phyloP scores from a whole-genome alignment of 2,797 vertebrate species.

The Neomorphus geoffroyi region DNA sequence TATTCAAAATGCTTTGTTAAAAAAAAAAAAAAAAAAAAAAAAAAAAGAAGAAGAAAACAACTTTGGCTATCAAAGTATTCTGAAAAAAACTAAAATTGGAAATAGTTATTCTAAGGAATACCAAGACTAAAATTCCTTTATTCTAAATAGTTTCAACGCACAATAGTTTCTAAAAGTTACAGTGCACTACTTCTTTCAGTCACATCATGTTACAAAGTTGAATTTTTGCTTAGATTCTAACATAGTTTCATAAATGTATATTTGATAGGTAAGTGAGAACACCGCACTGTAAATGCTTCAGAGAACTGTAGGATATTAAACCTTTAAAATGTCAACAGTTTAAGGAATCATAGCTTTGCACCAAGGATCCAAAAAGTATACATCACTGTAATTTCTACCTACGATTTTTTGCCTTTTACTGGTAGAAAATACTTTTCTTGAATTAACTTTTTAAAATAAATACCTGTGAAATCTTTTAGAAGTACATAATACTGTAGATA shows the following conservation, averaged over 20 bases:
- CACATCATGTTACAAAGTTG: background rate
- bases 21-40: background rate
- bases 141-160: background rate
- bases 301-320: background rate
- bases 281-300: background rate
- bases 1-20: background rate
- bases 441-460: background rate
- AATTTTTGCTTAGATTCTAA: background rate
- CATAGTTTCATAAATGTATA: background rate
- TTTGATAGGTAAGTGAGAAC: background rate
- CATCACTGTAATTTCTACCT: background rate
- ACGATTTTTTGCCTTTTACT: background rate
- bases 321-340: background rate
- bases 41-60: background rate
- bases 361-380: background rate
- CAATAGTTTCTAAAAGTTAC: background rate
- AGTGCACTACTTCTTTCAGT: background rate
- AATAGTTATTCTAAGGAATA: background rate
- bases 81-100: background rate
- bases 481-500: background rate
- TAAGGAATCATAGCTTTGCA: background rate
- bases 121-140: background rate
- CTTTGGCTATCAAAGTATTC: background rate
- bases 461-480: background rate
- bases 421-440: background rate